A percentile compares a stretch with the other conserved stretches of the same genome.
phyloP scores from a whole-genome alignment of 2,113 vertebrate genomes.

The Strix uralensis region DNA sequence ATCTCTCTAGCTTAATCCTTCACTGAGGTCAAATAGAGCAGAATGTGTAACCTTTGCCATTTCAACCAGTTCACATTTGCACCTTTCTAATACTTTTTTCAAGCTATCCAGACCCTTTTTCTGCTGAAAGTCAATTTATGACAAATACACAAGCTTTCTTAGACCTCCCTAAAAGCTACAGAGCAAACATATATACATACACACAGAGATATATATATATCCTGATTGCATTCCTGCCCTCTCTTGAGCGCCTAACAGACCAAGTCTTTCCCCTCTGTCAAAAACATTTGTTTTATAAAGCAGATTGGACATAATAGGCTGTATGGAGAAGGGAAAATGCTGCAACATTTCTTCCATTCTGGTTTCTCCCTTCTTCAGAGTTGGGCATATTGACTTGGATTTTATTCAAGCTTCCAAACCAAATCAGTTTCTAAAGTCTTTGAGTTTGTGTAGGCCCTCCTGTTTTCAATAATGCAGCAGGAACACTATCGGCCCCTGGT shows the following conservation, averaged over 20 bases:
- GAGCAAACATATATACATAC: neutral
- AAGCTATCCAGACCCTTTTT: neutral
- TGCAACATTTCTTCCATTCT: conserved; percentile 33
- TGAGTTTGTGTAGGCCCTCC: neutral
- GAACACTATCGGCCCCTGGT: conserved; percentile 43
- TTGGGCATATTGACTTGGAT: neutral
- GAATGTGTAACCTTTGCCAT: neutral
- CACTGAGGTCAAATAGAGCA: neutral
- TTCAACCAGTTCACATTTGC: neutral
- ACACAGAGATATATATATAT: fast-evolving
- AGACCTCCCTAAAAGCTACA: neutral
- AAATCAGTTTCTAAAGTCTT: conserved; percentile 43
- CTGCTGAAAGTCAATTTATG: neutral
- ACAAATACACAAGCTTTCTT: neutral
- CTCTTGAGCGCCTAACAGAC: neutral
- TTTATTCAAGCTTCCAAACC: conserved; percentile 34
- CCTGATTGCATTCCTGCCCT: neutral
- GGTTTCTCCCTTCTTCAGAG: neutral
- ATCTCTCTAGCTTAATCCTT: neutral
- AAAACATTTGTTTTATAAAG: neutral
- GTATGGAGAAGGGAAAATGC: neutral
- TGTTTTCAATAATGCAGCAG: conserved; percentile 62
- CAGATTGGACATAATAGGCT: neutral
- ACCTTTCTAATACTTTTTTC: neutral
- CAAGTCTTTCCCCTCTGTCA: neutral